These are phyloP conservation scores for Druon quercuslanigerum DNA, from an alignment of 1,140 invertebrate genomes.

Conservation along the genomic window DNA sequence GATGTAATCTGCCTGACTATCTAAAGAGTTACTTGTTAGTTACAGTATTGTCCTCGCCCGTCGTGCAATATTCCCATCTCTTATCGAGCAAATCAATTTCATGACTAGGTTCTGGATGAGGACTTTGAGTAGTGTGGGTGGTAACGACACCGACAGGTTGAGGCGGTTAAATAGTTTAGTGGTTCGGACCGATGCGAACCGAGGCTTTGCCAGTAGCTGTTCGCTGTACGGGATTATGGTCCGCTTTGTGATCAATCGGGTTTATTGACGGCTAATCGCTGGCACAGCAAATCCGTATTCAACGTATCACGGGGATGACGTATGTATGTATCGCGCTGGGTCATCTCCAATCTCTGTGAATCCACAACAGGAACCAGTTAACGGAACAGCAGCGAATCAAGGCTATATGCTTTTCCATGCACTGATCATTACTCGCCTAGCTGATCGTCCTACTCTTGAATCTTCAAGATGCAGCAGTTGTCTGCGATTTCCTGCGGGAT, in stretches of 20 bases:
- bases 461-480: background rate
- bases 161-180: conserved; percentile 50
- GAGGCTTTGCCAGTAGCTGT: conserved; percentile 27
- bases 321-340: background rate
- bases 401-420: background rate
- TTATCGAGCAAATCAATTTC: conserved; percentile 18
- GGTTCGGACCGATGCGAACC: conserved; percentile 35
- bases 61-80: background rate
- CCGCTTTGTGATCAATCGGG: conserved; percentile 40
- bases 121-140: conserved; percentile 37
- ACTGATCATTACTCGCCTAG: background rate
- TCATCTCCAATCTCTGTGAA: conserved; percentile 1
- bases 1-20: too few relatives aligned
- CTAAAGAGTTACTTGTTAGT: too few relatives aligned
- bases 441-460: background rate
- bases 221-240: conserved; percentile 22
- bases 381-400: background rate
- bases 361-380: conserved; percentile 4
- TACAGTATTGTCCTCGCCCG: too few relatives aligned
- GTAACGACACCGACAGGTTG: conserved; percentile 35
- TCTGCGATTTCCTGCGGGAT: background rate
- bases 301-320: conserved; percentile 14
- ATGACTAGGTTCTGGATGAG: conserved; percentile 46
- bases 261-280: conserved; percentile 46
- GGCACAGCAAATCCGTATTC: conserved; percentile 29